phyloP scores from a whole-genome alignment of 2,797 vertebrate species.

The Spatula versicolor region DNA sequence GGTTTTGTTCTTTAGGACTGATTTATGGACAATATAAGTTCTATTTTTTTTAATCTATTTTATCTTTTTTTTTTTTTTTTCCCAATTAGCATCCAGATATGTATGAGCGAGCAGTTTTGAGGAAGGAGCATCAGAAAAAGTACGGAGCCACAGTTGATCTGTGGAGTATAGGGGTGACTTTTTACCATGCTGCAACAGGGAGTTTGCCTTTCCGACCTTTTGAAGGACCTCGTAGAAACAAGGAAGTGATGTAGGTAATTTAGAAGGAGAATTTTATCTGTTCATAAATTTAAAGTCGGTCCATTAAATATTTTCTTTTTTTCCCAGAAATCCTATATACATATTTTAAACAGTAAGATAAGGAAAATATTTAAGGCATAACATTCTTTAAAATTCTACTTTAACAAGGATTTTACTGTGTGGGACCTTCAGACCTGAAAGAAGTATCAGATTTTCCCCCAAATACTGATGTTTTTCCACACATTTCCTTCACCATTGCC shows the following conservation, averaged over 20 bases:
- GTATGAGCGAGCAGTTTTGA: slow-evolving; percentile 95
- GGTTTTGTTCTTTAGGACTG: not conserved
- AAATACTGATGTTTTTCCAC: not conserved
- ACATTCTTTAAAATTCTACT: not conserved
- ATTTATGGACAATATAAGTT: not conserved
- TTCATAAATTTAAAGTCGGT: not conserved
- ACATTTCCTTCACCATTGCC: not conserved
- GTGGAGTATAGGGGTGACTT: slow-evolving; percentile 98
- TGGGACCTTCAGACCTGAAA: not conserved
- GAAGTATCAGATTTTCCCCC: not conserved
- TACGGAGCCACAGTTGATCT: slow-evolving; percentile 95
- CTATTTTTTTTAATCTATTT: not conserved
- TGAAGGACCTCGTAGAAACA: slow-evolving; percentile 95
- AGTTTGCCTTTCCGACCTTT: slow-evolving; percentile 95
- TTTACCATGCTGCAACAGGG: slow-evolving; percentile 96
- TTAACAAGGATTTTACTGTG: not conserved
- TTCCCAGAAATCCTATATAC: not conserved
- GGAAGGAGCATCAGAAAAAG: slow-evolving; percentile 98
- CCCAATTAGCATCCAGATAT: slow-evolving; percentile 92
- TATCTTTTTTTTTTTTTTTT: not conserved
- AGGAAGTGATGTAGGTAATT: slow-evolving; percentile 95
- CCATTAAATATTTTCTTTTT: not conserved
- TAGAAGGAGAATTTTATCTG: slow-evolving; percentile 19
- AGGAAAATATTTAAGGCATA: not conserved
- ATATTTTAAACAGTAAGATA: not conserved